These are phyloP conservation scores for Pandion haliaetus DNA, from an alignment of 2,113 vertebrate species.

Conservation along the genomic window DNA sequence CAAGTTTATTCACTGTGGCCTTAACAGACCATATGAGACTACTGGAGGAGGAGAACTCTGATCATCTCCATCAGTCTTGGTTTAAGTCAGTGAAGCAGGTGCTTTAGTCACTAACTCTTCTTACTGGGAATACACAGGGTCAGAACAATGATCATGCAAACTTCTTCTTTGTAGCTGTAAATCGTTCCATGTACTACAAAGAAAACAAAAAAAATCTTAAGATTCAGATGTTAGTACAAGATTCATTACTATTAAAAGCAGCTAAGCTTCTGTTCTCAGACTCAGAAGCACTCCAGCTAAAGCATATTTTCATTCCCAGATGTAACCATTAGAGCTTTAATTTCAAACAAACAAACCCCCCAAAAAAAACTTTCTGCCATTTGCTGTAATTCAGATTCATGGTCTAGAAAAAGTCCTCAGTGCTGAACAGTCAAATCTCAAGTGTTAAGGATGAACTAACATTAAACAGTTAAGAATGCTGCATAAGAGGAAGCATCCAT, in stretches of 20 bases:
- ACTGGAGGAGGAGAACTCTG: not conserved
- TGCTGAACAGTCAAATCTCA: not conserved
- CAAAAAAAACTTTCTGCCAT: not conserved
- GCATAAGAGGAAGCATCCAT: not conserved
- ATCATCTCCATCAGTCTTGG: not conserved
- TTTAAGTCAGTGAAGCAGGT: not conserved
- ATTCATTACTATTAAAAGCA: not conserved
- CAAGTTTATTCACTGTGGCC: slow-evolving; percentile 20
- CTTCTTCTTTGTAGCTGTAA: slow-evolving; percentile 98
- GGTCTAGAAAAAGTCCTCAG: not conserved
- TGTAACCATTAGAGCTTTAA: not conserved
- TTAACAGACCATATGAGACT: not conserved
- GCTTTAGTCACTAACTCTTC: not conserved
- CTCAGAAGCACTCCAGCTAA: not conserved
- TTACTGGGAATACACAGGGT: not conserved
- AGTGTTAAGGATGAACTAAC: not conserved
- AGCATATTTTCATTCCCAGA: not conserved
- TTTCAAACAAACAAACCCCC: not conserved
- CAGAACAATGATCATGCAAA: slow-evolving; percentile 79
- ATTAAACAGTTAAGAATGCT: not conserved
- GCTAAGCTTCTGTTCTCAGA: not conserved
- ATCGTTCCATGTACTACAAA: slow-evolving; percentile 95
- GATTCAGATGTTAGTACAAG: not conserved
- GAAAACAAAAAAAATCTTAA: not conserved
- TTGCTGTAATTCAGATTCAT: not conserved